Percentiles rank a stretch among this genome's conserved stretches.
Evolutionary conservation across 2,888 invertebrate genomes (phyloP).

Genomic region (Xiphydria camelus): DNA sequence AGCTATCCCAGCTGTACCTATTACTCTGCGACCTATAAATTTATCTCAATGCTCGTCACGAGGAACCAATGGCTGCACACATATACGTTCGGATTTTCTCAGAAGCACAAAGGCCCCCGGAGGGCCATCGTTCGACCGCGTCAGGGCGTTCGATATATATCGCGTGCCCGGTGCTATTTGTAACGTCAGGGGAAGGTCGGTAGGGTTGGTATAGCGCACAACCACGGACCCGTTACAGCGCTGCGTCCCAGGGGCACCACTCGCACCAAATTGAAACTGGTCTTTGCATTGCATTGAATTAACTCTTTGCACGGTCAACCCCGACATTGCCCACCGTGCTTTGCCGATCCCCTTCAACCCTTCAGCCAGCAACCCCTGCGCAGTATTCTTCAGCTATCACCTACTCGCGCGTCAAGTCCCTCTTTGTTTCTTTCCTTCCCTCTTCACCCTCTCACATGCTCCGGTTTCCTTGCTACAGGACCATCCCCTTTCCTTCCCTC

Average conservation of each 20-base stretch:
- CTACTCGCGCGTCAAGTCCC: too few species aligned
- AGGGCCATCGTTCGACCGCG: constrained; percentile 42
- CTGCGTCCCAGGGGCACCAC: constrained; percentile 39
- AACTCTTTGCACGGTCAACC: constrained; percentile 38
- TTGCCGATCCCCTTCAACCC: constrained; percentile 8
- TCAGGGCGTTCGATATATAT: constrained; percentile 34
- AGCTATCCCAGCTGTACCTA: too few species aligned
- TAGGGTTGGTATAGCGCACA: too few species aligned
- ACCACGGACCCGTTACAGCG: constrained; percentile 27
- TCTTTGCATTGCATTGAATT: constrained; percentile 52
- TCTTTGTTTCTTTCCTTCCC: background rate
- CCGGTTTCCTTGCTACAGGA: constrained; percentile 8
- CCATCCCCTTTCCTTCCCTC: constrained; percentile 1
- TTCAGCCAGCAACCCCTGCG: background rate
- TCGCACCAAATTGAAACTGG: constrained; percentile 51
- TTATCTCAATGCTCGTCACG: too few species aligned
- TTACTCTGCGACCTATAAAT: too few species aligned
- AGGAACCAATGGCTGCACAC: too few species aligned
- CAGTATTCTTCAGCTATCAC: too few species aligned
- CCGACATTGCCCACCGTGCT: constrained; percentile 24
- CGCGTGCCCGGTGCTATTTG: constrained; percentile 28
- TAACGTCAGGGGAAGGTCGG: constrained; percentile 27
- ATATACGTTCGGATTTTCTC: constrained; percentile 41
- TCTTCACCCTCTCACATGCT: background rate
- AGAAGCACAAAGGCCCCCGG: constrained; percentile 41